Evolutionary conservation across 2,888 invertebrate species (phyloP).

Genomic region (Epinotia ramella): DNA sequence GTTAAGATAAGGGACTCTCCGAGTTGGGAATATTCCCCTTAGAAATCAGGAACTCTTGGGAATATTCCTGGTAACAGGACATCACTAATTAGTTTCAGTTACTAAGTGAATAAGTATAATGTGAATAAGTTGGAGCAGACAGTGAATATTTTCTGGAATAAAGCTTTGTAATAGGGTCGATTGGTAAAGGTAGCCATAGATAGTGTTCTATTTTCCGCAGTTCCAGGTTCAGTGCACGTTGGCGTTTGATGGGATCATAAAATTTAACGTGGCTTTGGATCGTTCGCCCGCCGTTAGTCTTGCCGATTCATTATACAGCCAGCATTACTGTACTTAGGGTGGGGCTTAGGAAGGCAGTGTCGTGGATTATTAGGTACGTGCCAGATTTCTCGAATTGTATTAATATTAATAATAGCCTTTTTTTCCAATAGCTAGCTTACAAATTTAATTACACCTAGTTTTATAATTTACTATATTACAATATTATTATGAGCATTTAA

Average conservation of each 20-base stretch:
- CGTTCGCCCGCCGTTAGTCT: slow-evolving; percentile 45
- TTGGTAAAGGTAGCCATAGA: slow-evolving; percentile 1
- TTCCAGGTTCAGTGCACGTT: slow-evolving; percentile 65
- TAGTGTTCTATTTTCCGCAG: slow-evolving; percentile 49
- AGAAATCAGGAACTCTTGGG: no score
- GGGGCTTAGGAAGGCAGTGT: slow-evolving; percentile 4
- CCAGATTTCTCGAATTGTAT: background rate
- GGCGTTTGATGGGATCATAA: slow-evolving; percentile 69
- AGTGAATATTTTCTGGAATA: background rate
- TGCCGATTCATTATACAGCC: slow-evolving; percentile 51
- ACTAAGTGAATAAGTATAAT: background rate
- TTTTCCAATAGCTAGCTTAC: no score
- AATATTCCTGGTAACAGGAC: no score
- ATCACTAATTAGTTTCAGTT: no score
- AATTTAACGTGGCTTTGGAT: slow-evolving; percentile 60
- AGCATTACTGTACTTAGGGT: slow-evolving; percentile 46
- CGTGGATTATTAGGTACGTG: background rate
- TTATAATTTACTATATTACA: no score
- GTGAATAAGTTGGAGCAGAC: background rate
- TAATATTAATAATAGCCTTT: no score
- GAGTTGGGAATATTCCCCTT: no score
- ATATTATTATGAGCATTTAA: no score
- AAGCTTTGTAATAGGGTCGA: background rate
- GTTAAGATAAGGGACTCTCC: no score
- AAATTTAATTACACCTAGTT: no score